Evolutionary conservation across 2,797 vertebrate genomes (phyloP).

Genomic region (Carcharodon carcharias): DNA sequence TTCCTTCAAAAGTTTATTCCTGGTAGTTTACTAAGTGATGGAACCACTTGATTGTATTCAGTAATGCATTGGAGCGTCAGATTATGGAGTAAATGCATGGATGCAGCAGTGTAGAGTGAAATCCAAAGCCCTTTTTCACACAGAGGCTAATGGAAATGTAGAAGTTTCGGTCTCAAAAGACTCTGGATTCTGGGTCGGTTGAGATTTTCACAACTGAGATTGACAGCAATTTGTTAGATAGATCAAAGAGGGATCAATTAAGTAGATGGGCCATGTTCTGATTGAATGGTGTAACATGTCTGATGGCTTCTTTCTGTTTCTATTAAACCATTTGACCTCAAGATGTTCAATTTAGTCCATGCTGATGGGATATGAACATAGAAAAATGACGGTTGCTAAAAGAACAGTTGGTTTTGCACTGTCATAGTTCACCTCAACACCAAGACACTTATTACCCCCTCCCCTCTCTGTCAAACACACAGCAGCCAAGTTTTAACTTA

Average conservation of each 20-base stretch:
- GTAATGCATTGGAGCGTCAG: not conserved
- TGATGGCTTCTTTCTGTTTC: not conserved
- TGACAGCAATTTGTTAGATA: not conserved
- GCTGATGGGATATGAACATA: not conserved
- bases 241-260: not conserved
- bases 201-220: not conserved
- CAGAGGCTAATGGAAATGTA: not conserved
- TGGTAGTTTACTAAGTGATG: not conserved
- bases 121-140: not conserved
- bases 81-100: not conserved
- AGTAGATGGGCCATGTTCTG: not conserved
- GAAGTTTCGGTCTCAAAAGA: not conserved
- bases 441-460: not conserved
- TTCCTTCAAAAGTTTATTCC: not conserved
- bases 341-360: not conserved
- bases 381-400: not conserved
- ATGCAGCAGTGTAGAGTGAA: not conserved
- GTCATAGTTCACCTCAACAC: no score
- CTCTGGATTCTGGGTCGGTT: not conserved
- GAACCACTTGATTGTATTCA: not conserved
- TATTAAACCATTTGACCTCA: not conserved
- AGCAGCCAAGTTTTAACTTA: not conserved
- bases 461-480: not conserved
- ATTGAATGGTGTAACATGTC: not conserved
- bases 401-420: not conserved